Conservation (phyloP, 2,113 vertebrate species). For the Gobio gobio region DNA sequence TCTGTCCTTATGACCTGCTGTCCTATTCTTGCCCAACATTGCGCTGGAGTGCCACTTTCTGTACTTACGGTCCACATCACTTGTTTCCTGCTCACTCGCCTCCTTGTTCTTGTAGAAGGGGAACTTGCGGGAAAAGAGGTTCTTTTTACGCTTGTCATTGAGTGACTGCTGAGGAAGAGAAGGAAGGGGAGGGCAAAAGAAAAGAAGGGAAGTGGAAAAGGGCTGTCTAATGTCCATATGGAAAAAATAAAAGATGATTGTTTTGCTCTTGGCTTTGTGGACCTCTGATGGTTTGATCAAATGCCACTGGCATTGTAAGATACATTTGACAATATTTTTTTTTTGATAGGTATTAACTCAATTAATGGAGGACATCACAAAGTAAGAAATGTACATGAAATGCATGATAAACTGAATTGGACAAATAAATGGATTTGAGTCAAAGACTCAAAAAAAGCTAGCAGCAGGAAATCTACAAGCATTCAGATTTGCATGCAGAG, state of each 20-base stretch:
- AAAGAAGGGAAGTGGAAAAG: conserved; percentile 86
- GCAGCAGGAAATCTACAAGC: not conserved
- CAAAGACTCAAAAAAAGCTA: conserved; percentile 13
- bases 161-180: conserved; percentile 97
- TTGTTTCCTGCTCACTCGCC: conserved; percentile 96
- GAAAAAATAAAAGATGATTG: conserved; percentile 66
- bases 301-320: not conserved
- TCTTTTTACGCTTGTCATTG: conserved; percentile 99
- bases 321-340: conserved; percentile 59
- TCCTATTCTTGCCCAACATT: conserved; percentile 65
- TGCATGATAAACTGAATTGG: conserved; percentile 34
- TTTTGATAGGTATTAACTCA: not conserved
- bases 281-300: not conserved
- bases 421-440: conserved; percentile 37
- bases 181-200: conserved; percentile 86
- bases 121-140: conserved; percentile 99
- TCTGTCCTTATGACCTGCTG: conserved; percentile 74
- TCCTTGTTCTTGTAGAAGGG: conserved; percentile 99
- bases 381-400: conserved; percentile 72
- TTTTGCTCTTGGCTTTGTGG: conserved; percentile 27
- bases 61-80: conserved; percentile 99
- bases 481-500: conserved; percentile 28
- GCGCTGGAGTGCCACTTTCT: conserved; percentile 14
- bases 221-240: conserved; percentile 85
- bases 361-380: conserved; percentile 70